phyloP scores from a whole-genome alignment of 1,140 invertebrate species.

The Adoxophyes honmai region DNA sequence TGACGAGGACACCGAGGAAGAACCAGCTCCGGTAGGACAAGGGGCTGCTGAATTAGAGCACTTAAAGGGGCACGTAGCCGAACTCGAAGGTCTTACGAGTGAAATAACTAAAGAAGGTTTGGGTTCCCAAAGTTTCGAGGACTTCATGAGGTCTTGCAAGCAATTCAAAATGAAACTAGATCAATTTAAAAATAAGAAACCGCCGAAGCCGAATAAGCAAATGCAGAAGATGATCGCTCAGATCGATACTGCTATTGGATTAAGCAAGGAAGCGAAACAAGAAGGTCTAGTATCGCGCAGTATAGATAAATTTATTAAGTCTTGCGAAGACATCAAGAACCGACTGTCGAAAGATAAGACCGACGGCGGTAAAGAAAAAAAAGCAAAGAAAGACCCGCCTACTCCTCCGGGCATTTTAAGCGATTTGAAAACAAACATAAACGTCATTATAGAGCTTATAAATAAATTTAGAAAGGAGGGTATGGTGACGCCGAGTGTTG shows the following conservation, averaged over 20 bases:
- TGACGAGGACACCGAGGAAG: conserved; percentile 17
- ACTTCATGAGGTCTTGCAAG: conserved; percentile 31
- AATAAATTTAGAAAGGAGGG: neutral
- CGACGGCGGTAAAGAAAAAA: no score
- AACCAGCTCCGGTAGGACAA: conserved; percentile 5
- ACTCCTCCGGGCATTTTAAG: no score
- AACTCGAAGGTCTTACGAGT: conserved; percentile 25
- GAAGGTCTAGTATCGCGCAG: conserved; percentile 23
- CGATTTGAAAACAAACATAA: neutral
- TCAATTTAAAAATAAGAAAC: conserved; percentile 18
- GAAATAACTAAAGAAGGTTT: conserved; percentile 25
- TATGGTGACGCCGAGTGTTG: conserved; percentile 16
- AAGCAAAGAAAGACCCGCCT: no score
- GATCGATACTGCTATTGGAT: no score
- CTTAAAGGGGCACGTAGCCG: conserved; percentile 27
- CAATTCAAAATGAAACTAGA: conserved; percentile 33
- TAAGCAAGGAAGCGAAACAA: conserved; percentile 20
- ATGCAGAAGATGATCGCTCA: neutral
- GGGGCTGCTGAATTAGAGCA: conserved; percentile 15
- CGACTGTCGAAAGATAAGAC: neutral
- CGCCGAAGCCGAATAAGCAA: conserved; percentile 3
- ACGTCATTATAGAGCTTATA: neutral
- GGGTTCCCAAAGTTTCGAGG: conserved; percentile 24
- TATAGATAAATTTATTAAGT: conserved; percentile 33
- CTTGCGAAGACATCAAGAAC: conserved; percentile 28